Base-by-base conservation (phyloP, 2,888 invertebrate species). In the Plebejus melissa region DNA sequence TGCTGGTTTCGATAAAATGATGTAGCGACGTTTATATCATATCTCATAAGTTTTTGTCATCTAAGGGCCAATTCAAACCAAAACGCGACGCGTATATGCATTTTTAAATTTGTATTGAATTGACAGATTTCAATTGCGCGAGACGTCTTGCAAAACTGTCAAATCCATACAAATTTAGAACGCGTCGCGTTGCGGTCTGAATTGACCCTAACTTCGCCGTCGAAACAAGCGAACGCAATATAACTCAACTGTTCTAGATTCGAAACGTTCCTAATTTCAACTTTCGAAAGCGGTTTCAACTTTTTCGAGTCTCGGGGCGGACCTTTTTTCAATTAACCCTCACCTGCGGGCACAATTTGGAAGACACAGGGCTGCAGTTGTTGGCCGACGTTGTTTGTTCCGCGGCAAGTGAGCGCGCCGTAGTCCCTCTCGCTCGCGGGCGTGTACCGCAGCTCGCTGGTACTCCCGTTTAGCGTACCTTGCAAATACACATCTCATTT, bases 341-440 rank as follows among this genome's bases (percentile, higher is more conserved):
- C 88, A 97, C 97, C 97, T 89, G 97, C 97, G 72, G 97, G 97
- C 79, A 98, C 97, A 78, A 98, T 96, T 93, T 97, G 97, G 88
- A 97, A 98, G 83, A 97, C 94, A 87, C 98, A 98, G 2, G 98
- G 97, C 80, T 97, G 96, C 78, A 95, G 94, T 87, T 98, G 98
- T 79, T 96, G 95, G 71, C 98, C 98, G 79, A 98, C 97, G 22
- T 95, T 90, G 91, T 98, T 98, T 79, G 95, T 95, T 16, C 97
- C 98, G 91, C 97, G 96, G 84, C 98, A 98, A 32, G 97, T 96
- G 78, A 98, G 88, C 0, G 97, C 97, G 0, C 98, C 98, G 86
- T 98, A 98, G 90, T 98, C 98, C 77, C 97, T 94, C 84, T 97
- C 97, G 76, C 97, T 96, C 75, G 96, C 96, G 3, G 97, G 97